Conservation (phyloP, 2,888 invertebrate genomes). For the Ichneumoninae sp. region DNA sequence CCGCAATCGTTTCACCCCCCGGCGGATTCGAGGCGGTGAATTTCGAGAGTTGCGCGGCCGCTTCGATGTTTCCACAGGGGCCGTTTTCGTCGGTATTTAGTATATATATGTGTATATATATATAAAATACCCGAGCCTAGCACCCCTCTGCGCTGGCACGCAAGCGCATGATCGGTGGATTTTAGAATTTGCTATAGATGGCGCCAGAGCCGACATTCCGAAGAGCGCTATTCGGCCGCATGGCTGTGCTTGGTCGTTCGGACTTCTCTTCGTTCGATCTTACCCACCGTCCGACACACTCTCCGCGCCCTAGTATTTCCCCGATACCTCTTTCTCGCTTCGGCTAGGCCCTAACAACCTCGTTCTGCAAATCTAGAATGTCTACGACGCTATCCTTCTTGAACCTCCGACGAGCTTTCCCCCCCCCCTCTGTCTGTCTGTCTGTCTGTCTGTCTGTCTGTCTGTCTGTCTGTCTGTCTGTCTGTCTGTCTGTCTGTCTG, state of each 20-base stretch:
- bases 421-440: too few relatives aligned
- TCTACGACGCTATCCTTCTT: background rate
- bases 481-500: too few relatives aligned
- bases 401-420: background rate
- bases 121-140: background rate
- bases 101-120: background rate
- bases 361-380: slow-evolving; percentile 11
- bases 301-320: background rate
- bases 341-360: background rate
- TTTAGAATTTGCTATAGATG: slow-evolving; percentile 23
- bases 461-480: too few relatives aligned
- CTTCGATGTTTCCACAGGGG: slow-evolving; percentile 19
- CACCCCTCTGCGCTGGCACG: background rate
- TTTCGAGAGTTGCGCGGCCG: slow-evolving; percentile 28
- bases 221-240: slow-evolving; percentile 28
- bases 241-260: slow-evolving; percentile 9
- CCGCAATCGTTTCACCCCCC: slow-evolving; percentile 24
- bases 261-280: slow-evolving; percentile 18
- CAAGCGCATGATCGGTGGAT: slow-evolving; percentile 16
- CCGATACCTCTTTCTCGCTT: slow-evolving; percentile 10
- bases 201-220: slow-evolving; percentile 18
- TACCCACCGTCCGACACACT: slow-evolving; percentile 11
- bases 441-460: background rate
- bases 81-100: background rate
- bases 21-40: slow-evolving; percentile 22